Evolutionary conservation across 2,888 invertebrate genomes (phyloP), one percentile per base, ranked within the genome.

Genomic region (Lasioglossum vierecki): DNA sequence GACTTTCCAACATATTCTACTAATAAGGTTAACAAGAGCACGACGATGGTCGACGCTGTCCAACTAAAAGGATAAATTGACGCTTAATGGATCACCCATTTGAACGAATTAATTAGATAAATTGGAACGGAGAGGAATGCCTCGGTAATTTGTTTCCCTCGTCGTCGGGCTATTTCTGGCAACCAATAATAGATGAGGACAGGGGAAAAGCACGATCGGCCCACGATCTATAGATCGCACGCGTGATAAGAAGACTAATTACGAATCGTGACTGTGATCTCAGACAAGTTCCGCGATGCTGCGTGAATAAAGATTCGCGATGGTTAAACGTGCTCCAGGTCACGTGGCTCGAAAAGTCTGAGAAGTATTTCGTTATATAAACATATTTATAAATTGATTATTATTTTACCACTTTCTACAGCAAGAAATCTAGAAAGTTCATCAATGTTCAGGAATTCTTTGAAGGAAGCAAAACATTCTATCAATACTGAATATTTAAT

Each of bases 231-330:
- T 53, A 57, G 76, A 77, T 86, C 81, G 73, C 5, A 46, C 66
- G 82, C 82, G 82, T 79, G 86, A 85, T 82, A 86, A 85, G 85
- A 79, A 76, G 39, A 66, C 81, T 77, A 84, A 85, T 63, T 75
- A 63, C 18, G 71, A 63, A 75, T 79, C 76, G 49, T 78, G 72
- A 84, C 70, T 75, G 68, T 49, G 75, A 78, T 76, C 77, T 63
- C 11, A 76, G 72, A 78, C 66, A 26, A 72, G 78, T n/a, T 68
- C 66, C 63, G n/a, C 66, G 74, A 76, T 60, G 35, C 75, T 30
- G n/a, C 1, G 18, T 53, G 82, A 71, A 86, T 79, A 76, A 76
- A 82, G 79, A 85, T 73, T n/a, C 44, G 35, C 2, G 6, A 26
- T 15, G 11, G 39, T 18, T 49, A 26, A 35, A 57, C 63, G 49